phyloP scores from a whole-genome alignment of 2,888 invertebrate genomes.

The Aplocera efformata region DNA sequence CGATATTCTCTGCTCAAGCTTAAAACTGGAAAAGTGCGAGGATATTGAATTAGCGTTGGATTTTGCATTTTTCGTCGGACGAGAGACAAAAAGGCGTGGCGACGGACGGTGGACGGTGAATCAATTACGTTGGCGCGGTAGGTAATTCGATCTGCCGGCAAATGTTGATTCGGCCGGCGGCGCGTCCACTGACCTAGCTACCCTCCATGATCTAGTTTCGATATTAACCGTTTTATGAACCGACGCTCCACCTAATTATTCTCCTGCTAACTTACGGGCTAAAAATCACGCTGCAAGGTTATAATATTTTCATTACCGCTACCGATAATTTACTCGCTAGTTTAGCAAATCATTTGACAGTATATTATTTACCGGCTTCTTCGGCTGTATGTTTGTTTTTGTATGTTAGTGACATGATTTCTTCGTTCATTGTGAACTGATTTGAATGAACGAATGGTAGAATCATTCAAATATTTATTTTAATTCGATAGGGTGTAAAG shows the following conservation, averaged over 20 bases:
- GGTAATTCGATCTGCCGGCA: slow-evolving; percentile 75
- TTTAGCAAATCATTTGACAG: too few relatives aligned
- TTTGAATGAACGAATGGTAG: too few relatives aligned
- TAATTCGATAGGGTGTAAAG: too few relatives aligned
- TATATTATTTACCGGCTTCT: too few relatives aligned
- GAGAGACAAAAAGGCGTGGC: slow-evolving; percentile 62
- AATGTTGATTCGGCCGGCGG: slow-evolving; percentile 75
- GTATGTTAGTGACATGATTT: too few relatives aligned
- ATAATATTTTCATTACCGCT: too few relatives aligned
- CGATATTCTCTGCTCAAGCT: slow-evolving; percentile 26
- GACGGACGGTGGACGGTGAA: slow-evolving; percentile 59
- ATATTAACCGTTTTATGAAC: not conserved
- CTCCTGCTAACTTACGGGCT: too few relatives aligned
- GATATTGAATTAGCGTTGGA: slow-evolving; percentile 68
- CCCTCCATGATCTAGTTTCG: slow-evolving; percentile 2
- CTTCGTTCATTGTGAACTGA: too few relatives aligned
- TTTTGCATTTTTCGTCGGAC: slow-evolving; percentile 53
- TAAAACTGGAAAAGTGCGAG: slow-evolving; percentile 42
- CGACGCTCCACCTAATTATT: not conserved
- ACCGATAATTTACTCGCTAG: too few relatives aligned
- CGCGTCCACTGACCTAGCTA: slow-evolving; percentile 48
- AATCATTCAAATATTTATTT: too few relatives aligned
- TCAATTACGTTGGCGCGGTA: slow-evolving; percentile 71
- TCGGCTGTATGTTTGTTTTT: too few relatives aligned
- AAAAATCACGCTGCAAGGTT: too few relatives aligned